Base-by-base conservation (phyloP, 2,113 vertebrate species). In the Laterallus jamaicensis region DNA sequence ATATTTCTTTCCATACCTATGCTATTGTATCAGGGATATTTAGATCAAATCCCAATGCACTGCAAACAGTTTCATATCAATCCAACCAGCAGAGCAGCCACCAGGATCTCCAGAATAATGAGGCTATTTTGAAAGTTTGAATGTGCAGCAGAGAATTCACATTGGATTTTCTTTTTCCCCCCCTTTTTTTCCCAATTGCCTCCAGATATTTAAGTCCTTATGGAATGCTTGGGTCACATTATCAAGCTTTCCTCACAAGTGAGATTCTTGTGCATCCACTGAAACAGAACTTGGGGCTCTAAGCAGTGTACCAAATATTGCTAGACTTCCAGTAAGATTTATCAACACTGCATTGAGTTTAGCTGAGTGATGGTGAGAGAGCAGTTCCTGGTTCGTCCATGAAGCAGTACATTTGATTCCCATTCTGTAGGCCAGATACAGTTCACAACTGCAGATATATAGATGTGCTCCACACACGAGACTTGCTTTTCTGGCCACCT, bases 401-500 rank as follows among this genome's bases (percentile, higher is more conserved):
- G 67, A 31, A 50, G 25, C 24, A 4, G 2, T 59, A 40, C 32
- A 29, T 26, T 31, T 4, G 26, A 19, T 67, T 87, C 29, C 54
- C 56, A 62, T 5, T 66, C 75, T 44, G 68, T 2, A 24, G 75
- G 58, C 4, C 76, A 68, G 86, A 14, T 29, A 4, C 26, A 19
- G 19, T 22, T 58, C 18, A 16, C 42, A 55, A 64, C 39, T 28
- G 35, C 28, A 31, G 15, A 15, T 10, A 9, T 1, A 2, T 1
- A 12, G 52, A 15, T 0, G 1, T 14, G 31, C 68, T 32, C 31
- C 22, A 28, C n/a, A 29, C 7, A 3, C 2, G 20, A 39, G 10
- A 44, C 15, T 28, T 19, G 2, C n/a, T 40, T 39, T 69, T 13
- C 64, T 35, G 69, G 39, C 19, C n/a, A 12, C 54, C 59, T 20